Base-by-base conservation (phyloP, 1,140 invertebrate genomes). In the Drosophila prosaltans region DNA sequence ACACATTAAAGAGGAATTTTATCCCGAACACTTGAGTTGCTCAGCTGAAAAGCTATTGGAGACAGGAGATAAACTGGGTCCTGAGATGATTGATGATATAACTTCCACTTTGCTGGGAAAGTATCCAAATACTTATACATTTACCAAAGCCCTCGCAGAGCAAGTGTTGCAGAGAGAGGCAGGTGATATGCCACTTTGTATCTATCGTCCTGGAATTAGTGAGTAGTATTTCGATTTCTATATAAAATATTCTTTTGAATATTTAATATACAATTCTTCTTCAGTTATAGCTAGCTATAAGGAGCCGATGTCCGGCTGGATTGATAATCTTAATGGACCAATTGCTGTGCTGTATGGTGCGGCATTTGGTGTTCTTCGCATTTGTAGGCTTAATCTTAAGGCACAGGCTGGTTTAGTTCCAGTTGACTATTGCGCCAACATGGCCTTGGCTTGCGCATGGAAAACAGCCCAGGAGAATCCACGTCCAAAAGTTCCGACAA, bases 241-340 rank as follows among this genome's bases (percentile, higher is more conserved):
- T 1, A 21, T 1, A 0, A 10, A 3, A 0, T 5, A 21, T 8
- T 21, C 26, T 4, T 1, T 21, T 8, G 54, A 61, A 16, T 16
- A 16, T 16, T 36, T 55, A 7, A n/a, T 21, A 1, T 5, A 7
- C 0, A 1, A 1, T 1, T n/a, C 43, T 39, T 54, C 4, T 21
- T n/a, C 91, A 95, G 97, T 98, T 32, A 94, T 97, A 32, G 96
- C 96, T 1, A 95, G 96, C 2, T 96, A 95, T 91, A 94, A 95
- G 74, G 97, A 98, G 72, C 95, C 95, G 0, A 75, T 94, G 0
- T 74, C 92, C 8, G 96, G 96, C 2, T 98, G 97, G 96, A 97
- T 98, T 28, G 97, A 98, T 90, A 98, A 98, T 86, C 93, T 97
- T 69, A 98, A 98, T 91, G 97, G 97, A 54, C 96, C 97, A 4